These are phyloP conservation scores for Helicoverpa armigera DNA, from an alignment of 1,140 invertebrate species.

Conservation along the genomic window DNA sequence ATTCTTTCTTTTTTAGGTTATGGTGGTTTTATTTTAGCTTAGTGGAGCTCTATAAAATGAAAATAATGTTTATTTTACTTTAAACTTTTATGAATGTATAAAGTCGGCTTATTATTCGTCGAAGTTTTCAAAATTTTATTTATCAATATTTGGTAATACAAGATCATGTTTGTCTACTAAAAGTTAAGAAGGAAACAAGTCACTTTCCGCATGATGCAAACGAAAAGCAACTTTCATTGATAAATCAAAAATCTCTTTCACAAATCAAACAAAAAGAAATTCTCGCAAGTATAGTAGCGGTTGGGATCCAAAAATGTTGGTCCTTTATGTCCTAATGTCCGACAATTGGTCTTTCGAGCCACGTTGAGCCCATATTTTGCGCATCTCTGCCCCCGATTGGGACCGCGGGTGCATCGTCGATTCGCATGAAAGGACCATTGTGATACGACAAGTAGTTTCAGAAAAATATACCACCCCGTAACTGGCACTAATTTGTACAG, in stretches of 20 bases:
- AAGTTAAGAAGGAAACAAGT: neutral
- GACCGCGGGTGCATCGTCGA: constrained; percentile 48
- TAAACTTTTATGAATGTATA: too few relatives aligned
- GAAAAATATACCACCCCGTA: constrained; percentile 81
- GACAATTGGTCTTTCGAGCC: constrained; percentile 34
- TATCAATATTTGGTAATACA: too few relatives aligned
- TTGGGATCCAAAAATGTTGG: constrained; percentile 12
- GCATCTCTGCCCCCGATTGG: constrained; percentile 70
- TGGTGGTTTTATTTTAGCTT: neutral
- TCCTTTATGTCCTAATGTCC: constrained; percentile 61
- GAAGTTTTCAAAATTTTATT: too few relatives aligned
- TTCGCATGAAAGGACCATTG: constrained; percentile 68
- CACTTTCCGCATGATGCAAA: neutral
- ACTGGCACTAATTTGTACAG: constrained; percentile 76
- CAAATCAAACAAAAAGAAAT: constrained; percentile 19
- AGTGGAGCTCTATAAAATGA: too few relatives aligned
- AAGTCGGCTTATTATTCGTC: too few relatives aligned
- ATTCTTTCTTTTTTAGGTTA: neutral
- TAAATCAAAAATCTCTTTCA: constrained; percentile 28
- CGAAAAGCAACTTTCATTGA: constrained; percentile 38
- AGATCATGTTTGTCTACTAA: too few relatives aligned
- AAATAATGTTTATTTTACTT: too few relatives aligned
- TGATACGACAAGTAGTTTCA: constrained; percentile 74
- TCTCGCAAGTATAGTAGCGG: constrained; percentile 9
- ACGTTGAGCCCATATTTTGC: constrained; percentile 64